These are phyloP conservation scores for Diorhabda elongata DNA, from an alignment of 1,140 invertebrate genomes.

Conservation along the genomic window DNA sequence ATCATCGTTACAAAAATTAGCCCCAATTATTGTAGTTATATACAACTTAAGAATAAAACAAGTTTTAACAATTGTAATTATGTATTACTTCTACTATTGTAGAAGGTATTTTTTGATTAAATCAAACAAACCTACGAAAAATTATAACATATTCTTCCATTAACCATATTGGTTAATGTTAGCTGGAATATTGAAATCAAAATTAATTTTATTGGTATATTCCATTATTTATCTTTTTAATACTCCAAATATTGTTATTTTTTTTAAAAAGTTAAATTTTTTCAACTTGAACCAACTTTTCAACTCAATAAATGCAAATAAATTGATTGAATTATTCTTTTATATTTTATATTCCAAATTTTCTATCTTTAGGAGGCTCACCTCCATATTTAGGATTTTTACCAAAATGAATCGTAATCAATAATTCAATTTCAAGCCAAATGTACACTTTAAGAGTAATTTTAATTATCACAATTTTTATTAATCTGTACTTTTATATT, in stretches of 20 bases:
- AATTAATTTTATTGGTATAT: slow-evolving; percentile 47
- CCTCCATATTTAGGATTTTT: slow-evolving; percentile 55
- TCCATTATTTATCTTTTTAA: slow-evolving; percentile 50
- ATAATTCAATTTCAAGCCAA: slow-evolving; percentile 47
- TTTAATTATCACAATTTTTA: slow-evolving; percentile 49
- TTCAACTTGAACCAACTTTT: slow-evolving; percentile 50
- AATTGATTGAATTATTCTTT: slow-evolving; percentile 43
- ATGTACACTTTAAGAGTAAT: slow-evolving; percentile 39
- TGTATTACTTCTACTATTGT: slow-evolving; percentile 43
- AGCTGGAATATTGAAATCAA: slow-evolving; percentile 41
- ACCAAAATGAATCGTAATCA: slow-evolving; percentile 53
- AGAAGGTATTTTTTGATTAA: slow-evolving; percentile 45
- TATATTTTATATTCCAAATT: slow-evolving; percentile 46
- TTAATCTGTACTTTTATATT: slow-evolving; percentile 50
- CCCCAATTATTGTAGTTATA: slow-evolving; percentile 48
- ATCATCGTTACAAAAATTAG: slow-evolving; percentile 55
- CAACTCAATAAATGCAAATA: slow-evolving; percentile 40
- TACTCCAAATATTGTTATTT: slow-evolving; percentile 44
- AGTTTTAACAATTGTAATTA: slow-evolving; percentile 45
- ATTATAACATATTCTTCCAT: slow-evolving; percentile 53
- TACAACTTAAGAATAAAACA: slow-evolving; percentile 24
- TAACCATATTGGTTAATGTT: slow-evolving; percentile 54
- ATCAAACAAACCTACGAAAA: slow-evolving; percentile 52
- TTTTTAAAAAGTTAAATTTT: slow-evolving; percentile 47
- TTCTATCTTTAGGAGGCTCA: slow-evolving; percentile 52